Base-by-base conservation (phyloP, 2,797 vertebrate genomes). In the Acrossocheilus fasciatus region DNA sequence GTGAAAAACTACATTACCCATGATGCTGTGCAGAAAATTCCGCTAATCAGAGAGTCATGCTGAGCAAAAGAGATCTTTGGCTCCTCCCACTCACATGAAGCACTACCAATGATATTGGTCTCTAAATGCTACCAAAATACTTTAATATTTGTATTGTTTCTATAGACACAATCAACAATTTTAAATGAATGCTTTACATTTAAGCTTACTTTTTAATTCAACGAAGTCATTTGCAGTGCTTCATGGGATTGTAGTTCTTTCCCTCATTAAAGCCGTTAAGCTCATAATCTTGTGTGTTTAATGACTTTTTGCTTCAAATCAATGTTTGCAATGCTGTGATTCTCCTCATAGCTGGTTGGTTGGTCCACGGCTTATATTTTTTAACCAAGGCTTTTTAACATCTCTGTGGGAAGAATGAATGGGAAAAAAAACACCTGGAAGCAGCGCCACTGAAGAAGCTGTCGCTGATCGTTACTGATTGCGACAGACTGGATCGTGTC, bases 201-300 rank as follows among this genome's bases (percentile, higher is more conserved):
- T 64, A 12, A 30, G 12, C 14, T 6, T 30, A 30, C 12, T 6
- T 66, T 64, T 64, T 30, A 15, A 34, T 34, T 34, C 26, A 66
- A 30, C 14, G 8, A 30, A 34, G 2, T 15, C 6, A 7, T 66
- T 7, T 4, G 26, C 26, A 66, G 6, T 34, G 30, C 14, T 34
- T 66, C 14, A 17, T 66, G 64, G 30, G 64, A 66, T 34, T 66
- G 30, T 66, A 66, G 59, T 66, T 66, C 64, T 66, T 66, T 66
- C 26, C 62, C 30, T 30, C 4, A 2, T 4, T 30, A 6, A 64
- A 30, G n/a, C 62, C 5, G 4, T 4, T 5, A 12, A 26, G 10
- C n/a, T 23, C 52, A n/a, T 57, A 18, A 15, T 52, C 17, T 20
- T 20, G 17, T 54, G 52, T 54, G 6, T 54, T 59, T 59, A 23